A percentile compares a stretch with the other conserved stretches of the same genome.
These are phyloP conservation scores for Melanargia galathea DNA, from an alignment of 2,888 invertebrate species.

Conservation along the genomic window DNA sequence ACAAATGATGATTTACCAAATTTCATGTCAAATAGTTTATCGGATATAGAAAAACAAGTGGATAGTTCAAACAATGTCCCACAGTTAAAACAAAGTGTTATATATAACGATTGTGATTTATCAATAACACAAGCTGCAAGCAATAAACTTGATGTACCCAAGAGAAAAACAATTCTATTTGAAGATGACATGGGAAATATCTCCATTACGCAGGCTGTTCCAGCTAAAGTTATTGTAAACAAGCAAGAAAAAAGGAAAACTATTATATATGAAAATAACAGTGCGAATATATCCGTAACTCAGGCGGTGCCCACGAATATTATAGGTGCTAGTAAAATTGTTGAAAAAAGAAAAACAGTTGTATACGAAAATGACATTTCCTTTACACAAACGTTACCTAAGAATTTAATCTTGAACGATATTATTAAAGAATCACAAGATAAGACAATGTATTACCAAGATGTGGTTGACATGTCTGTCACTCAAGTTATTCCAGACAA, in stretches of 20 bases:
- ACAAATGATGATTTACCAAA: slow-evolving; percentile 66
- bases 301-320: slow-evolving; percentile 42
- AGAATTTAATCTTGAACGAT: slow-evolving; percentile 41
- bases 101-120: slow-evolving; percentile 38
- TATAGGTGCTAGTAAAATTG: slow-evolving; percentile 18
- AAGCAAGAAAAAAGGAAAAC: slow-evolving; percentile 40
- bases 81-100: slow-evolving; percentile 23
- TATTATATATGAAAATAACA: slow-evolving; percentile 44
- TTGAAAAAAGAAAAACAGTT: slow-evolving; percentile 42
- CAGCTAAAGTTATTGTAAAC: slow-evolving; percentile 35
- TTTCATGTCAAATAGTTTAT: slow-evolving; percentile 46
- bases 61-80: slow-evolving; percentile 1
- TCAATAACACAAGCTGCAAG: slow-evolving; percentile 36
- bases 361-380: slow-evolving; percentile 47
- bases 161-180: slow-evolving; percentile 47
- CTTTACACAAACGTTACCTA: slow-evolving; percentile 47
- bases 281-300: slow-evolving; percentile 45
- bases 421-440: slow-evolving; percentile 18
- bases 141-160: slow-evolving; percentile 30
- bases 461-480: slow-evolving; percentile 50
- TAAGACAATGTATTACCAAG: slow-evolving; percentile 31
- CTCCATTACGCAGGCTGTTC: slow-evolving; percentile 49
- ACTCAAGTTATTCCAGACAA: slow-evolving; percentile 44
- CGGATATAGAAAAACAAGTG: background rate
- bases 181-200: slow-evolving; percentile 46